Evolutionary conservation across 2,113 vertebrate genomes (phyloP), one percentile per base, ranked within the genome.

Genomic region (Eupsittula cactorum): DNA sequence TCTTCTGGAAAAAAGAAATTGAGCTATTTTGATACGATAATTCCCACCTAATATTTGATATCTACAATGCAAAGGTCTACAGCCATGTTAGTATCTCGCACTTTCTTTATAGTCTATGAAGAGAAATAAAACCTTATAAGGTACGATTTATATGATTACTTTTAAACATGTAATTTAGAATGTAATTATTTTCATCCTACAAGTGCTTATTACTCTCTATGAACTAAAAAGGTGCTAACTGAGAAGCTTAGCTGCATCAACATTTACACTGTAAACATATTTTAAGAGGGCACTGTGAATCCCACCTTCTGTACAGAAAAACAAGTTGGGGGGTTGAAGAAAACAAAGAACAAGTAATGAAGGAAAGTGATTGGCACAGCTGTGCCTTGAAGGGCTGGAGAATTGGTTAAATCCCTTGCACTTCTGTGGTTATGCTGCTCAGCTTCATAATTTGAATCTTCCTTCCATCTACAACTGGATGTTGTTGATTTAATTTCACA

Each of bases 401-500:
- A 68, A 19, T 17, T 84, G 20, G n/a, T 63, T 79, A 75, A 84
- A 87, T 50, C 28, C 41, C 20, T 81, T 68, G 27, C 23, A 84
- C 27, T 71, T 83, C 16, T 50, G 64, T 60, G 50, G 28, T 21
- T 87, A 12, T 47, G 20, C 65, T 68, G 44, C 28, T 55, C 33
- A 87, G 75, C 70, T 95, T 84, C 29, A 28, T 89, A 81, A 92
- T 93, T 88, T 84, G 52, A 86, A 47, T 57, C 50, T 87, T 94
- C 68, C 49, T 95, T 89, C 83, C 77, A 87, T 60, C 39, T 84
- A 82, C 65, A 92, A 64, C 52, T 71, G 37, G 46, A 78, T 75
- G 65, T 12, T 84, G 29, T 71, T 95, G 77, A 93, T 93, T 93
- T 92, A 93, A 91, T 93, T 95, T 86, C 81, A 76, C 86, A 75